A percentile compares a stretch with the other conserved stretches of the same genome.
phyloP scores from a whole-genome alignment of 1,140 invertebrate genomes.

The Camponotus vicinus region DNA sequence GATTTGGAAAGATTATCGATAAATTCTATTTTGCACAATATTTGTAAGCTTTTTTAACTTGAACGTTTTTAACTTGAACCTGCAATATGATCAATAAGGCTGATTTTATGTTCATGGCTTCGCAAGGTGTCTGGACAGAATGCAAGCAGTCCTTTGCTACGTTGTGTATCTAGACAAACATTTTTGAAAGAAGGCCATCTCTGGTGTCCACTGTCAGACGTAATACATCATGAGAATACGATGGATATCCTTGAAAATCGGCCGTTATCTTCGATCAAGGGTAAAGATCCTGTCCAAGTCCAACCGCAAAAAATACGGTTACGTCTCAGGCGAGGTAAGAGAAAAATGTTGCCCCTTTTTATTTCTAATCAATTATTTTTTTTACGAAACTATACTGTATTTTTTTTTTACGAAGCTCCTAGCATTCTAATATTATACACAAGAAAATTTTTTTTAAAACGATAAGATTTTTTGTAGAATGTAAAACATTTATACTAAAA shows the following conservation, averaged over 20 bases:
- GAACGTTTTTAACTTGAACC: not conserved
- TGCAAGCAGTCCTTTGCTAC: constrained; percentile 59
- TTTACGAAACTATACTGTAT: no score
- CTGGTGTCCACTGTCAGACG: constrained; percentile 72
- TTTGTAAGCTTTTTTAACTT: not conserved
- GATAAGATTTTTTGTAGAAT: no score
- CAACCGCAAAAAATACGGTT: constrained; percentile 76
- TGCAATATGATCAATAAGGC: not conserved
- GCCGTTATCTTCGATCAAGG: constrained; percentile 68
- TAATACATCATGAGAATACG: constrained; percentile 58
- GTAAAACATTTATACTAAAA: no score
- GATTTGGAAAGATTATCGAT: not conserved
- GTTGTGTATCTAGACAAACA: constrained; percentile 71
- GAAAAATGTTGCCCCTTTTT: constrained; percentile 2
- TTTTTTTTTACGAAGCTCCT: no score
- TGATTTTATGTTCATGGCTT: not conserved
- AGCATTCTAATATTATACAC: not conserved
- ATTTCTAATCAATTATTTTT: not conserved
- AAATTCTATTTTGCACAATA: not conserved
- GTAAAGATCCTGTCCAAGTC: constrained; percentile 73
- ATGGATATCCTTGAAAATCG: constrained; percentile 64
- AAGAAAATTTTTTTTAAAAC: constrained; percentile 9
- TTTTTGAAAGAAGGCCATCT: constrained; percentile 58
- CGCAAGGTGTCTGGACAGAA: constrained; percentile 50
- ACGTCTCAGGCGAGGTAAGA: constrained; percentile 73